Evolutionary conservation across 2,113 vertebrate species (phyloP).

Genomic region (Syngnathus scovelli): DNA sequence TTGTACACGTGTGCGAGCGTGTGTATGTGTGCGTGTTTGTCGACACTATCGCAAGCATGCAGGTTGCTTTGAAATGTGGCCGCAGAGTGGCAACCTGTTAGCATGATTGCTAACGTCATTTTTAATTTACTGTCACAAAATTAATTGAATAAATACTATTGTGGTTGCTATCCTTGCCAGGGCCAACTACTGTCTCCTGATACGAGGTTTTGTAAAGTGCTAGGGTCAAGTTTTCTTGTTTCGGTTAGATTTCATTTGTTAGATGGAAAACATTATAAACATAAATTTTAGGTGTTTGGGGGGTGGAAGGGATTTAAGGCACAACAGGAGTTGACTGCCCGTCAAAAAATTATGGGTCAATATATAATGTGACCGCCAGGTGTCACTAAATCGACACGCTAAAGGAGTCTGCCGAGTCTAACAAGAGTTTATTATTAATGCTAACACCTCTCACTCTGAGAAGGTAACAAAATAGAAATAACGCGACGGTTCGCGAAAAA

Average conservation of each 20-base stretch:
- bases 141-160: too few relatives aligned
- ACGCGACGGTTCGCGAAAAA: too few relatives aligned
- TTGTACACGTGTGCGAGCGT: background rate
- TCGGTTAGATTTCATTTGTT: too few relatives aligned
- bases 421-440: background rate
- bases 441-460: conserved; percentile 22
- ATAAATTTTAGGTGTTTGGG: too few relatives aligned
- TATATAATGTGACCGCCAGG: conserved; percentile 18
- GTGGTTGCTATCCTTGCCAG: too few relatives aligned
- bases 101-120: background rate
- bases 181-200: too few relatives aligned
- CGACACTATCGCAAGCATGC: conserved; percentile 5
- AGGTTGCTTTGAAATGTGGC: conserved; percentile 6
- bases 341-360: background rate
- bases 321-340: too few relatives aligned
- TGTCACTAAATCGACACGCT: conserved; percentile 31
- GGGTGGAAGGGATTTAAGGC: too few relatives aligned
- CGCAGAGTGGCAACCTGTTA: background rate
- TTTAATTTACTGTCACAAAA: too few relatives aligned
- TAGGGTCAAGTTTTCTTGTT: too few relatives aligned
- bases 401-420: background rate
- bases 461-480: background rate
- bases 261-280: too few relatives aligned
- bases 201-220: too few relatives aligned
- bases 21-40: conserved; percentile 3